phyloP scores from a whole-genome alignment of 2,888 invertebrate species.

The Athrips mouffetella region DNA sequence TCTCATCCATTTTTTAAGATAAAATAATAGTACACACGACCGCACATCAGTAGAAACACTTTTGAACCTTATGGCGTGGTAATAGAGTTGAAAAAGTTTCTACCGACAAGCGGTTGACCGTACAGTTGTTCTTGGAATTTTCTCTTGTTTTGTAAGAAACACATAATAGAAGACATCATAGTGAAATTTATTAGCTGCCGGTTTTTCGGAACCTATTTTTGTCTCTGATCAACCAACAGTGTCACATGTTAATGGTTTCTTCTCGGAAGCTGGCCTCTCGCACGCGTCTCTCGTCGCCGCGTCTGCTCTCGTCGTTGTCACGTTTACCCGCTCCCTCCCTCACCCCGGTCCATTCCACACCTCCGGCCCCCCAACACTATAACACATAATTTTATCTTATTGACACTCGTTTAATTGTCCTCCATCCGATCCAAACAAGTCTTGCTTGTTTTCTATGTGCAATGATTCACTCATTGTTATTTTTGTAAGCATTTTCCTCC shows the following conservation, averaged over 20 bases:
- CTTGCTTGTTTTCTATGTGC: background rate
- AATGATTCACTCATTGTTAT: background rate
- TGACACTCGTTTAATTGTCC: no score
- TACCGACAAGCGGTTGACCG: no score
- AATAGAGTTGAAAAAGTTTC: no score
- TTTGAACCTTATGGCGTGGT: no score
- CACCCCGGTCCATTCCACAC: background rate
- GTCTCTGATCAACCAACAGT: constrained; percentile 4
- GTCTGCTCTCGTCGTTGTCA: constrained; percentile 21
- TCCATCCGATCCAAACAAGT: background rate
- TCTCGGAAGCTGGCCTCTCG: constrained; percentile 8
- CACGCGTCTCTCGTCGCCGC: constrained; percentile 30
- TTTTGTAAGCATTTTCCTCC: constrained; percentile 3
- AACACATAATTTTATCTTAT: background rate
- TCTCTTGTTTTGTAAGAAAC: no score
- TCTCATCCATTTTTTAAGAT: no score
- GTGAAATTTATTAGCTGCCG: no score
- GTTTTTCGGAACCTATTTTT: background rate
- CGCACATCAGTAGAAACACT: no score
- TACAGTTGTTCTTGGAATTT: no score
- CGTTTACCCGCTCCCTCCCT: constrained; percentile 11
- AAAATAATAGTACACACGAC: no score
- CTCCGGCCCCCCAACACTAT: background rate
- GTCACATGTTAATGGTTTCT: constrained; percentile 11
- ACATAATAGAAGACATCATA: no score